Evolutionary conservation across 2,888 invertebrate species (phyloP).

Genomic region (Habroteleia sp.): DNA sequence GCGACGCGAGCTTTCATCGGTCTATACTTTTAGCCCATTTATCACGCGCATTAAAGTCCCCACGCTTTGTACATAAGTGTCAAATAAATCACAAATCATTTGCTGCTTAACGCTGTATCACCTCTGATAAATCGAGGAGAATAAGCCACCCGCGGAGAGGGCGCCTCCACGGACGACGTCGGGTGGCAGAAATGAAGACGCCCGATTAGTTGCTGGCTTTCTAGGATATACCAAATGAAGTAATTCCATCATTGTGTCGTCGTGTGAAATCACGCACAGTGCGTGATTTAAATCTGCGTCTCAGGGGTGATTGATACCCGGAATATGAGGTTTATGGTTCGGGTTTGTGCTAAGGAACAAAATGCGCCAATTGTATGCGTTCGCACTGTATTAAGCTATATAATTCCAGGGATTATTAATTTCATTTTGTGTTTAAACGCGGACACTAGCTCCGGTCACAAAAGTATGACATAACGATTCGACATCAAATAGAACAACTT

Average conservation of each 20-base stretch:
- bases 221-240: conserved; percentile 47
- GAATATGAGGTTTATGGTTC: no score
- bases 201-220: conserved; percentile 54
- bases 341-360: no score
- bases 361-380: no score
- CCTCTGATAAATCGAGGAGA: conserved; percentile 56
- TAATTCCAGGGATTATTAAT: no score
- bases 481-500: no score
- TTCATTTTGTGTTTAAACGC: no score
- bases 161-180: conserved; percentile 28
- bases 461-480: no score
- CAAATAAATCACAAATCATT: conserved; percentile 64
- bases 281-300: conserved; percentile 19
- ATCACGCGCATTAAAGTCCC: conserved; percentile 58
- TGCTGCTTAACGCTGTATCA: conserved; percentile 61
- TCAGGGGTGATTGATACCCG: not conserved
- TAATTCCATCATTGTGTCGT: conserved; percentile 50
- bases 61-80: conserved; percentile 57
- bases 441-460: no score
- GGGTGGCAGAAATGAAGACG: conserved; percentile 54
- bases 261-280: conserved; percentile 8
- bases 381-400: no score
- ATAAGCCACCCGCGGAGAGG: conserved; percentile 55
- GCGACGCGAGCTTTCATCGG: conserved; percentile 44
- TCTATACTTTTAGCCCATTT: conserved; percentile 54